Evolutionary conservation across 1,140 invertebrate species (phyloP).

Genomic region (Oryctes rhinoceros): DNA sequence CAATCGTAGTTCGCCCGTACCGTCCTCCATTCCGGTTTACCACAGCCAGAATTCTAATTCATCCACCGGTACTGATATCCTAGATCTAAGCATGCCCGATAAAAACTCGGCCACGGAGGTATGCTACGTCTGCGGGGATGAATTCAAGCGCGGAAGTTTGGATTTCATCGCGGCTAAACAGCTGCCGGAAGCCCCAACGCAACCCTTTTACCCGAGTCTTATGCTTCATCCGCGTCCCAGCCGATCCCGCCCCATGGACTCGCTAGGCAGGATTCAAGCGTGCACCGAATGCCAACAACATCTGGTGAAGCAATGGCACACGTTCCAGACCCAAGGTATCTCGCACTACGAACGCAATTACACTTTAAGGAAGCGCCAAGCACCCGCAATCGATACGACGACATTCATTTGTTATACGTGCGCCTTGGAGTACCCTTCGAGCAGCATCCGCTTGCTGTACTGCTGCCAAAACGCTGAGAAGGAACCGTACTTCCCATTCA

Average conservation of each 20-base stretch:
- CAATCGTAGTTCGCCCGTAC: slow-evolving; percentile 48
- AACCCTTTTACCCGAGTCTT: slow-evolving; percentile 86
- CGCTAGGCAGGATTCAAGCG: slow-evolving; percentile 77
- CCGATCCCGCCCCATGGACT: slow-evolving; percentile 84
- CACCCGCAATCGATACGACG: slow-evolving; percentile 70
- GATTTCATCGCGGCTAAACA: slow-evolving; percentile 71
- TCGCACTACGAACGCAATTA: slow-evolving; percentile 81
- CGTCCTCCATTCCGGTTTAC: slow-evolving; percentile 52
- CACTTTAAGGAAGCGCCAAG: slow-evolving; percentile 76
- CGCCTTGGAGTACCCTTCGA: slow-evolving; percentile 78
- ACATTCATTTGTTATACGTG: slow-evolving; percentile 91
- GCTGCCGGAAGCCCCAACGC: slow-evolving; percentile 61
- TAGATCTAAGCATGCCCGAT: slow-evolving; percentile 89
- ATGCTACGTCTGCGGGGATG: slow-evolving; percentile 89
- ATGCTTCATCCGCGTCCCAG: slow-evolving; percentile 83
- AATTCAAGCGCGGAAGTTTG: slow-evolving; percentile 81
- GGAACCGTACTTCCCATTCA: slow-evolving; percentile 89
- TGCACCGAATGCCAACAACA: slow-evolving; percentile 83
- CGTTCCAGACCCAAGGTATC: slow-evolving; percentile 72
- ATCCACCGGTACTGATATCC: slow-evolving; percentile 69
- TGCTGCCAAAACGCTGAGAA: slow-evolving; percentile 83
- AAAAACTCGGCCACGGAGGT: slow-evolving; percentile 90
- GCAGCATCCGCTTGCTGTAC: slow-evolving; percentile 81
- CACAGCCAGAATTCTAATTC: slow-evolving; percentile 61
- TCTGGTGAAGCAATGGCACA: slow-evolving; percentile 84